Base-by-base conservation (phyloP, 1,140 invertebrate genomes). In the Caerostris darwini region DNA sequence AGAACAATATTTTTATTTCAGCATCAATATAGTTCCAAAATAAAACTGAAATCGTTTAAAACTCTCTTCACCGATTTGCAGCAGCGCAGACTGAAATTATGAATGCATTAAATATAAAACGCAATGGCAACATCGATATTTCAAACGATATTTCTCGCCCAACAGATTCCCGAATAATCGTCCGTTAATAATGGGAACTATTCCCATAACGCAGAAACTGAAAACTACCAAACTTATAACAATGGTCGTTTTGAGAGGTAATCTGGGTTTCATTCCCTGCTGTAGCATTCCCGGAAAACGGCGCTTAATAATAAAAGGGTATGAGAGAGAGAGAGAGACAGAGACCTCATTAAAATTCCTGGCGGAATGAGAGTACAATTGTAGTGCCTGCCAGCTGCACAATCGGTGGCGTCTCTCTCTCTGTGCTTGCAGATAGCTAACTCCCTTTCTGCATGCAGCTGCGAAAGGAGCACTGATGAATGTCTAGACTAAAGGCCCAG, bases 311-410 rank as follows among this genome's bases (percentile, higher is more conserved):
- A 34, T 77, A 77, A 77, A 77, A 53, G 71, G 50, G 2, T 34
- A 34, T 7, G 19, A 77, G 54, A 34, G 2, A 7, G 6, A n/a
- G 19, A 34, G 34, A 34, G 34, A 34, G 34, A 34, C 0, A 34
- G 34, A 34, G 34, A 4, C 54, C 54, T 85, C 57, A 85, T 85
- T 85, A 58, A 85, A 85, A 85, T 58, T 85, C 82, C 14, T 1
- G 19, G 57, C 17, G 54, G 54, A 85, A 85, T 85, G 71, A 8
- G 34, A 77, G 50, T 77, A 77, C 50, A 77, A 85, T 56, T 57
- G 57, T 85, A 57, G n/a, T 85, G 82, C 82, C 54, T 57, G 54
- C 82, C 57, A 34, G 71, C 71, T 77, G 82, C 82, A n/a, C 54
- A 85, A 57, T 85, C 34, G 34, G 34, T 34, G 34, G 34, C 17